Percentiles rank a stretch among this genome's conserved stretches.
These are phyloP conservation scores for Gadus macrocephalus DNA, from an alignment of 2,113 vertebrate genomes.

Conservation along the genomic window DNA sequence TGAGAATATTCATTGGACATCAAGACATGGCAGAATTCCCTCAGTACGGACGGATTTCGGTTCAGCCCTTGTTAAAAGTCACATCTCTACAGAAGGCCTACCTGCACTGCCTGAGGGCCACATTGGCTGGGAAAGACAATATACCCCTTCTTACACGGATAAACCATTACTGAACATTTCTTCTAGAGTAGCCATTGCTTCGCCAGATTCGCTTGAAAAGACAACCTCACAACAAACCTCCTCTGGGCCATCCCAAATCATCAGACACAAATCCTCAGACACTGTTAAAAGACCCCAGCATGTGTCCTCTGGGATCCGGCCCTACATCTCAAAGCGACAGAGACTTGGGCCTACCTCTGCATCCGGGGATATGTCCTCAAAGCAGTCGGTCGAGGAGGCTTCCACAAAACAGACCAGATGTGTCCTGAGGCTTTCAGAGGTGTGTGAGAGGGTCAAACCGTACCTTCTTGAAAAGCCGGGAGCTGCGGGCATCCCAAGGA, in stretches of 20 bases:
- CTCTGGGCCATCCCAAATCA: slow-evolving; percentile 12
- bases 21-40: slow-evolving; percentile 8
- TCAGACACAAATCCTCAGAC: neutral
- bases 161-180: neutral
- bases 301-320: slow-evolving; percentile 65
- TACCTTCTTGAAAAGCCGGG: slow-evolving; percentile 71
- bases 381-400: slow-evolving; percentile 12
- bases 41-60: neutral
- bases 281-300: slow-evolving; percentile 48
- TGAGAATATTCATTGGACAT: neutral
- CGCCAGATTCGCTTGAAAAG: slow-evolving; percentile 10
- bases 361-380: neutral
- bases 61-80: slow-evolving; percentile 7
- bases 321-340: slow-evolving; percentile 85
- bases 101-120: slow-evolving; percentile 10
- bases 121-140: slow-evolving; percentile 2
- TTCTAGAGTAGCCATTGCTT: slow-evolving; percentile 16
- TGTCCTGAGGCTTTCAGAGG: slow-evolving; percentile 55
- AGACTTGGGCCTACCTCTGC: slow-evolving; percentile 52
- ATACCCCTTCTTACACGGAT: neutral
- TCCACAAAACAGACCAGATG: slow-evolving; percentile 28
- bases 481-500: slow-evolving; percentile 73
- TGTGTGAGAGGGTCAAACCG: slow-evolving; percentile 76
- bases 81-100: neutral
- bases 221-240: neutral